Conservation (phyloP, 2,888 invertebrate species). For the Drosophila monieri region DNA sequence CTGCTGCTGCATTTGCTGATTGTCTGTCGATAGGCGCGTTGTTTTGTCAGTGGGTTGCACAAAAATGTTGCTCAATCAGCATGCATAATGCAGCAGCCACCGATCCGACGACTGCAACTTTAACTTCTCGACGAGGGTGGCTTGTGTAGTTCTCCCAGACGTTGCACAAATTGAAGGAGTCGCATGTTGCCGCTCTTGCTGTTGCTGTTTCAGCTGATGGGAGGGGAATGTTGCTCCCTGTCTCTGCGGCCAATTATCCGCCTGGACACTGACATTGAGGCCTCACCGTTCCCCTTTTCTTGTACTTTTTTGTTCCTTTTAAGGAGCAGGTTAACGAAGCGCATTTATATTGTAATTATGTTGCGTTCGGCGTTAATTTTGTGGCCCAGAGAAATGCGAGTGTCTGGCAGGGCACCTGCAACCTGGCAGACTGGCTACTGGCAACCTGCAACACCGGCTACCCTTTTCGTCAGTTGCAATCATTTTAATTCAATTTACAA, state of each 20-base stretch:
- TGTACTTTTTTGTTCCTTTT: conserved; percentile 33
- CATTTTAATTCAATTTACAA: conserved; percentile 81
- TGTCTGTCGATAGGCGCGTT: conserved; percentile 72
- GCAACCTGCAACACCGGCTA: conserved; percentile 29
- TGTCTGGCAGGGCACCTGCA: conserved; percentile 53
- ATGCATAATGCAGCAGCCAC: conserved; percentile 73
- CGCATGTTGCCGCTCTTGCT: conserved; percentile 5
- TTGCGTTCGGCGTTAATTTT: conserved; percentile 73
- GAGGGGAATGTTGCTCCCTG: conserved; percentile 56
- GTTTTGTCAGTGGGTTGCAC: conserved; percentile 79
- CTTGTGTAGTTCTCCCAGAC: conserved; percentile 58
- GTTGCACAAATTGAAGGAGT: conserved; percentile 47
- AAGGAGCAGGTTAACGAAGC: conserved; percentile 54
- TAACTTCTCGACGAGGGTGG: conserved; percentile 68
- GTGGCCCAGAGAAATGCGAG: conserved; percentile 63
- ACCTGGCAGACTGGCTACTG: conserved; percentile 10
- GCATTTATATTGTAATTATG: conserved; percentile 78
- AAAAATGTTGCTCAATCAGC: conserved; percentile 80
- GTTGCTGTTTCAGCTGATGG: background rate
- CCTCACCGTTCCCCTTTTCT: conserved; percentile 3
- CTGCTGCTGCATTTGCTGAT: conserved; percentile 49
- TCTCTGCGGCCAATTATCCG: conserved; percentile 63
- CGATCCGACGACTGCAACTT: conserved; percentile 15
- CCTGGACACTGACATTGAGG: conserved; percentile 70
- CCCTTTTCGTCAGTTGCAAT: conserved; percentile 59